Conservation (phyloP, 2,113 vertebrate species). For the Girardinichthys multiradiatus region DNA sequence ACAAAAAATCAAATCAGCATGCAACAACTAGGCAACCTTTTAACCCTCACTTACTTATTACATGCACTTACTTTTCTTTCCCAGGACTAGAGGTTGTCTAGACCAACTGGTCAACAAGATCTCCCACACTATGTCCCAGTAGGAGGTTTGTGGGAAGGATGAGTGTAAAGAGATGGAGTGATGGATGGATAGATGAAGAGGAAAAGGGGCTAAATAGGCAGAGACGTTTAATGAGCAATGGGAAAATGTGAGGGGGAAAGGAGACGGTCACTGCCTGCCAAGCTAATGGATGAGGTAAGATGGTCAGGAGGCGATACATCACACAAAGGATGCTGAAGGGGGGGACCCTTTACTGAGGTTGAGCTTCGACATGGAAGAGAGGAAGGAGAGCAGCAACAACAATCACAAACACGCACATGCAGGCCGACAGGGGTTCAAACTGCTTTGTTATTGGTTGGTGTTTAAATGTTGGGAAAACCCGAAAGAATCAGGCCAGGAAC, state of each 20-base stretch:
- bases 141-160: conserved; percentile 27
- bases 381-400: conserved; percentile 60
- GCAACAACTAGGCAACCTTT: not conserved
- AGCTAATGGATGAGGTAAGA: conserved; percentile 55
- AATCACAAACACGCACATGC: conserved; percentile 69
- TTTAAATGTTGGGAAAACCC: not conserved
- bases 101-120: conserved; percentile 50
- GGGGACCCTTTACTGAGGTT: conserved; percentile 72
- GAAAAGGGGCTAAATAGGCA: conserved; percentile 30
- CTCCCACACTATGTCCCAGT: conserved; percentile 40
- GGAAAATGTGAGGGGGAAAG: conserved; percentile 50
- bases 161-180: conserved; percentile 3
- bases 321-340: conserved; percentile 60
- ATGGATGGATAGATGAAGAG: conserved; percentile 44
- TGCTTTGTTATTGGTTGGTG: not conserved
- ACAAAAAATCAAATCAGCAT: not conserved
- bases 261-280: conserved; percentile 44
- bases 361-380: conserved; percentile 73
- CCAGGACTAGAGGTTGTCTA: conserved; percentile 47
- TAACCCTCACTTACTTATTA: not conserved
- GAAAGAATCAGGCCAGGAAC: conserved; percentile 9
- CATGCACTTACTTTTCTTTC: conserved; percentile 64
- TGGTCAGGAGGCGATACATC: conserved; percentile 62
- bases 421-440: conserved; percentile 58
- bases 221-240: conserved; percentile 44